A percentile compares a stretch with the other conserved stretches of the same genome.
Conservation (phyloP, 2,113 vertebrate genomes). For the Micronycteris hirsuta region DNA sequence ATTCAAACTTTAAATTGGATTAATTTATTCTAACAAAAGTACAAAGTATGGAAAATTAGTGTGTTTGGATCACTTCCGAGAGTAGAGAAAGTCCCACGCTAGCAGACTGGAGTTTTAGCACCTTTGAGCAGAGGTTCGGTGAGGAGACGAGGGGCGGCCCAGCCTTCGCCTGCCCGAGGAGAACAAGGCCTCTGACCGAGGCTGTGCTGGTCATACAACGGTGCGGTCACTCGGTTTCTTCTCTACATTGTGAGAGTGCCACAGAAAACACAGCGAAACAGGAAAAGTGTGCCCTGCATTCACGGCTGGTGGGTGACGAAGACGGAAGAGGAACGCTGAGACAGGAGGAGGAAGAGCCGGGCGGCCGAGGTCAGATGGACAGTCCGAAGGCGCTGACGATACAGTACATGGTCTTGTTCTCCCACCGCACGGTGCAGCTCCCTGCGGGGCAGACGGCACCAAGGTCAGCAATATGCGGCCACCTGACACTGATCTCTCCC, state of each 20-base stretch:
- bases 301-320: conserved; percentile 51
- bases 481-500: neutral
- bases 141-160: conserved; percentile 72
- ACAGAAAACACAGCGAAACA: conserved; percentile 48
- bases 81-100: conserved; percentile 66
- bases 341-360: neutral
- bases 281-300: conserved; percentile 59
- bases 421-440: conserved; percentile 94
- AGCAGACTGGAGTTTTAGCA: conserved; percentile 79
- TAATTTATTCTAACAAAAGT: conserved; percentile 85
- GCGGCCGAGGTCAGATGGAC: conserved; percentile 83
- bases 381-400: conserved; percentile 94
- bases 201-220: conserved; percentile 34
- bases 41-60: conserved; percentile 80
- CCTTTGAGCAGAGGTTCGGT: conserved; percentile 78
- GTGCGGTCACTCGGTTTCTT: conserved; percentile 27
- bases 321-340: conserved; percentile 37
- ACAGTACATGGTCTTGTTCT: conserved; percentile 97
- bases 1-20: conserved; percentile 69
- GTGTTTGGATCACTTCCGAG: conserved; percentile 70
- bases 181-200: neutral
- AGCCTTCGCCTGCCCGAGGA: neutral
- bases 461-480: neutral
- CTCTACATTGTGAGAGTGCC: conserved; percentile 40
- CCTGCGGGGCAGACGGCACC: conserved; percentile 78